Base-by-base conservation (phyloP, 2,797 vertebrate species). In the Molossus alvarezi region DNA sequence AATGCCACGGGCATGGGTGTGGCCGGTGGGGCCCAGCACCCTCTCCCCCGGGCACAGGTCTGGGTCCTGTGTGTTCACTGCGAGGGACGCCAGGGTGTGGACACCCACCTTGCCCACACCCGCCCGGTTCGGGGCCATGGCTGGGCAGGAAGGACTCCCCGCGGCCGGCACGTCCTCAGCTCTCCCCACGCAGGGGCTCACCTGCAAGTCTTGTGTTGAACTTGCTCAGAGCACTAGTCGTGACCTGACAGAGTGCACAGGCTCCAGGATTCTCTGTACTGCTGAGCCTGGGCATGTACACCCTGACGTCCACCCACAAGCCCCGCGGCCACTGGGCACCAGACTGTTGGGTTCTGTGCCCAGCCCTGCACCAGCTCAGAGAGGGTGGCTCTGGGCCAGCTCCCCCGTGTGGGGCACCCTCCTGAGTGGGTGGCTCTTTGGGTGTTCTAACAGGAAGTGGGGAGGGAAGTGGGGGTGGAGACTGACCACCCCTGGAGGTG, bases 191-290 rank as follows among this genome's bases (percentile, higher is more conserved):
- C 3, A 11, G 65, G n/a, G 8, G 7, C 76, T 96, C 58, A 62
- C 95, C 97, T 97, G 90, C 87, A 92, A 79, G 4, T 86, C 96
- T 88, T 29, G 76, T 87, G 96, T 92, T 95, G 97, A 95, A 95
- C 97, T 97, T 97, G 96, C 96, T 75, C 0, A 0, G 96, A 64
- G 96, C 97, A 76, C 21, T 71, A 84, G 80, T 60, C 62, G 0
- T 9, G 93, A 95, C 94, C 96, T 3, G 12, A 93, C 72, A 95
- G 91, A 96, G 96, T 95, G 95, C 96, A 94, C 29, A 13, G 8
- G 45, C 73, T 95, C 97, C 84, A 87, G 85, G 96, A 94, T 91
- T 23, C 93, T 33, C 90, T 48, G 21, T 6, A 23, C 33, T 14
- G 6, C 33, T 6, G 23, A 41, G n/a, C 23, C 55, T 33, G 48